Base-by-base conservation (phyloP, 2,888 invertebrate genomes). In the Cephus pygmeus region DNA sequence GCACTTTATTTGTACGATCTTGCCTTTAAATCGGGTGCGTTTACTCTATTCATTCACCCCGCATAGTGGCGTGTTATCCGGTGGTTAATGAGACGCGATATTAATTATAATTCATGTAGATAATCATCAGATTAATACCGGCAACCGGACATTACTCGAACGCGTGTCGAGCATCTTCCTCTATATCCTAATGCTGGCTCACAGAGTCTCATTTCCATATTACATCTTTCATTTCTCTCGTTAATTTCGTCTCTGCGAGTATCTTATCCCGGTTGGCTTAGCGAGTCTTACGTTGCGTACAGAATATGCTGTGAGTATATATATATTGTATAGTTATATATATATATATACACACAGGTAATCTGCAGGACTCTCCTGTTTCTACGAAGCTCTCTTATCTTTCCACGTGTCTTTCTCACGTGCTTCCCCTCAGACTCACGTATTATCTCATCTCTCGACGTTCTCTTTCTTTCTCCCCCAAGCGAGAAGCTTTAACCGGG, bases 71-170 rank as follows among this genome's bases (percentile, higher is more conserved):
- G 74, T 75, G 75, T 75, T 75, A 31, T 36, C 31, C 34, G 30
- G 4, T 79, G 80, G 77, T 82, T 87, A 87, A 85, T 87, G 87
- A 85, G 79, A 81, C 80, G 77, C 79, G 81, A 85, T 87, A 84
- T 85, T 87, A 87, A 87, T 88, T 86, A 85, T 85, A 82, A 87
- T 86, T 85, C 83, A 86, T 85, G 83, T 81, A 80, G 81, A 86
- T 86, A 84, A 85, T 85, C 83, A 85, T 87, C 83, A 81, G 83
- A 88, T 87, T 88, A 88, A 87, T 86, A 85, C 79, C 82, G 76
- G 75, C 81, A 77, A 82, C 84, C 36, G 15, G 71, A 34, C 71
- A 34, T 71, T 31, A 34, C 31, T 71, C 33, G 33, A 34, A 71
- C 33, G 71, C 71, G 71, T 33, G 71, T 71, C 33, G 33, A 71